Evolutionary conservation across 1,140 invertebrate genomes (phyloP), one percentile per base, ranked within the genome.

Genomic region (Oncopodura yosiiana): DNA sequence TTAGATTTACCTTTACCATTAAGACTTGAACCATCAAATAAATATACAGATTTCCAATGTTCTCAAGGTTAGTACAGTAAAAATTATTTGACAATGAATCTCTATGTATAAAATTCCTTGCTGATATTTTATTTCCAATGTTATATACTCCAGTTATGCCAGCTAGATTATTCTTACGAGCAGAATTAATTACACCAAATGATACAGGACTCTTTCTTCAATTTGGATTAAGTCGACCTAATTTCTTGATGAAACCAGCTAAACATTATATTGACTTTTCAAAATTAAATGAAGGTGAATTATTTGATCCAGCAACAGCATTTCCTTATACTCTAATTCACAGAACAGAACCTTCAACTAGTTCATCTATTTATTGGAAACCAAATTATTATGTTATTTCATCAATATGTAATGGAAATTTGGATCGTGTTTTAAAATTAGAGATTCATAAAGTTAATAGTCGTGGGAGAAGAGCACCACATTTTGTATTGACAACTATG

Each of bases 401-500:
- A 8, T 18, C 41, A 37, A 21, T 57, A 30, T 51, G 48, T 27
- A 57, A 57, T 45, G 58, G 58, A 8, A 53, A 60, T 24, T 24
- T 56, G 14, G 58, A 49, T 6, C 39, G 58, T 8, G 53, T 60
- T n/a, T 37, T 60, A 6, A 60, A 60, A 49, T 32, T 60, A 16
- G 58, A 55, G 37, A 44, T 60, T 24, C 56, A 60, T 36, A 49
- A n/a, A n/a, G n/a, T n/a, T n/a, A n/a, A 60, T 23, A 44, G 41
- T 37, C 36, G 49, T 5, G 53, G 39, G 16, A 49, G 49, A 27
- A 39, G 51, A 42, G 27, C 39, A 1, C 38, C 50, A 30, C 53
- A 53, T 11, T 60, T 60, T 44, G 58, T 53, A n/a, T 34, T 60
- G 29, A 60, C 58, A 14, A 60, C 53, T 19, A 21, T 60, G n/a